phyloP scores from a whole-genome alignment of 2,113 vertebrate genomes.

The Aptenodytes patagonicus region DNA sequence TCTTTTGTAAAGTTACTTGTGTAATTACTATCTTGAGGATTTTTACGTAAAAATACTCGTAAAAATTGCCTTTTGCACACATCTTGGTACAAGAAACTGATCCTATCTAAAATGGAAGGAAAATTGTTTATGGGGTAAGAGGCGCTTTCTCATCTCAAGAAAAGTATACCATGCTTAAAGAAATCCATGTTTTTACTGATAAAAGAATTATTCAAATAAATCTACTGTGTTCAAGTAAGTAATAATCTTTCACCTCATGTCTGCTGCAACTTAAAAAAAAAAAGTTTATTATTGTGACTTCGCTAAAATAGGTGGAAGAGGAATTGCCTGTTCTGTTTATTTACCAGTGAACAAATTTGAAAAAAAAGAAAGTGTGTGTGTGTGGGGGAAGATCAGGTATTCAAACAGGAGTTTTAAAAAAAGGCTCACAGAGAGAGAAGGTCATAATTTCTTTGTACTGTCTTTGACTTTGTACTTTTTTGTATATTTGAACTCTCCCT shows the following conservation, averaged over 20 bases:
- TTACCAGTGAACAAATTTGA: not conserved
- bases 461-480: slow-evolving; percentile 56
- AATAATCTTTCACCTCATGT: not conserved
- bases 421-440: not conserved
- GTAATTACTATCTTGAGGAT: not conserved
- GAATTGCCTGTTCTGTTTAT: not conserved
- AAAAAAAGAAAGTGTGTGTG: not conserved
- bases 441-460: slow-evolving; percentile 28
- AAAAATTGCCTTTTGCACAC: not conserved
- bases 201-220: not conserved
- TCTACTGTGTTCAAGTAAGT: not conserved
- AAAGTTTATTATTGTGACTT: not conserved
- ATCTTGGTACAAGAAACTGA: not conserved
- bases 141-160: not conserved
- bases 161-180: not conserved
- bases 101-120: not conserved
- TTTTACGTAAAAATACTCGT: not conserved
- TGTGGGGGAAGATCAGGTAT: not conserved
- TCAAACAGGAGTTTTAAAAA: not conserved
- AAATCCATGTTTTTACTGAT: not conserved
- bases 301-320: not conserved
- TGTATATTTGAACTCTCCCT: slow-evolving; percentile 50
- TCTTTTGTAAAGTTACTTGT: not conserved
- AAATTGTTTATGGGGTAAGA: not conserved
- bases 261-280: not conserved